Percentiles rank a stretch among this genome's conserved stretches.
Conservation (phyloP, 2,797 vertebrate species). For the Miichthys miiuy region DNA sequence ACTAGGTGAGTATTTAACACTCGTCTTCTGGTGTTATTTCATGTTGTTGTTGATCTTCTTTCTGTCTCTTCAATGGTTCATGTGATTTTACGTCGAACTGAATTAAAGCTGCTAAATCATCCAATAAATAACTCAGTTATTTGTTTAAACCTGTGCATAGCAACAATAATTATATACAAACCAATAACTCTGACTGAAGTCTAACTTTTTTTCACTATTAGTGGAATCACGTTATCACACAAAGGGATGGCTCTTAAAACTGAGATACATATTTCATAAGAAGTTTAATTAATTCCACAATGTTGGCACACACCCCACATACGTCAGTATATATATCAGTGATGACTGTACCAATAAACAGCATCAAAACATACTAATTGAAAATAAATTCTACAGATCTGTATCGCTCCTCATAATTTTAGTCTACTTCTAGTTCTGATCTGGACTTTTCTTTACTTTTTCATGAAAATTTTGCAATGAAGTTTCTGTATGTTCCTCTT, state of each 20-base stretch:
- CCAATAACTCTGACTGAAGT: background rate
- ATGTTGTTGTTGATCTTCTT: background rate
- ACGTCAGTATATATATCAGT: background rate
- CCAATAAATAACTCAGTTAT: background rate
- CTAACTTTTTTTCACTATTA: background rate
- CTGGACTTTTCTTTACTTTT: background rate
- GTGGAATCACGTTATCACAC: background rate
- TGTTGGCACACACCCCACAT: background rate
- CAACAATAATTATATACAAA: background rate
- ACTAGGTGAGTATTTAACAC: background rate
- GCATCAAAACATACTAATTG: background rate
- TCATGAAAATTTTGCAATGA: background rate
- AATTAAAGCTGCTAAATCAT: background rate
- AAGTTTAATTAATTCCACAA: conserved; percentile 5
- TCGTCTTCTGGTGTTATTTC: background rate
- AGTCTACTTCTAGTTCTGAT: background rate
- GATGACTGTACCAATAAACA: background rate
- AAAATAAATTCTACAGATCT: background rate
- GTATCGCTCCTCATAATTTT: background rate
- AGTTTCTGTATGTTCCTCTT: background rate
- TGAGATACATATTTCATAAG: background rate
- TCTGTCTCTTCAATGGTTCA: background rate
- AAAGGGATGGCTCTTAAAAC: background rate
- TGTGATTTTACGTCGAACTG: too few species aligned
- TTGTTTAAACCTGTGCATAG: background rate